Conservation (phyloP, 2,797 vertebrate genomes). For the Philypnodon macrostomus region DNA sequence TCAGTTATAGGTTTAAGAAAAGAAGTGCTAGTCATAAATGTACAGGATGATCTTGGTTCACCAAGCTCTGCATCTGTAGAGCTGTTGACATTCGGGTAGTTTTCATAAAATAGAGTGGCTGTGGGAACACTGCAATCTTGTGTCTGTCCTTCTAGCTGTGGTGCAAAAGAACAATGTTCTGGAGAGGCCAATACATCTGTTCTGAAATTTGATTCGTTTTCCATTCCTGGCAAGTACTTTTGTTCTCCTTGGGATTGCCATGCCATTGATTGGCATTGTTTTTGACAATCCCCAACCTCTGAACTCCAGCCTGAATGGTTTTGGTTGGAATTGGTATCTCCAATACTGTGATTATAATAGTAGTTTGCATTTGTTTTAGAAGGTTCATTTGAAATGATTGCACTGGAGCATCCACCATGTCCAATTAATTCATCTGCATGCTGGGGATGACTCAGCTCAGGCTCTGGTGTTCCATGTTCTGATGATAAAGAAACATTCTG, state of each 20-base stretch:
- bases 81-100: slow-evolving; percentile 74
- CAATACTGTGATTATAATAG: slow-evolving; percentile 41
- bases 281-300: slow-evolving; percentile 46
- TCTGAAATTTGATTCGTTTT: slow-evolving; percentile 42
- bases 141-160: slow-evolving; percentile 54
- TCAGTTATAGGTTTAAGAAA: slow-evolving; percentile 33
- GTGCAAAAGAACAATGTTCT: slow-evolving; percentile 45
- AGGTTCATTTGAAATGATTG: slow-evolving; percentile 46
- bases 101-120: slow-evolving; percentile 55
- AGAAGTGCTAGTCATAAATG: slow-evolving; percentile 48
- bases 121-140: slow-evolving; percentile 59
- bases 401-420: slow-evolving; percentile 52
- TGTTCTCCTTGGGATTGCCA: slow-evolving; percentile 58
- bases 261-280: slow-evolving; percentile 43
- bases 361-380: slow-evolving; percentile 45
- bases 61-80: slow-evolving; percentile 63
- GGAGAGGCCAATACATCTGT: slow-evolving; percentile 41
- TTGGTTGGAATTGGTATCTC: slow-evolving; percentile 50
- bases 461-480: slow-evolving; percentile 50
- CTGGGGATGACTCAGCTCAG: slow-evolving; percentile 52
- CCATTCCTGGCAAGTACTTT: slow-evolving; percentile 49
- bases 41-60: slow-evolving; percentile 58
- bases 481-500: slow-evolving; percentile 51
- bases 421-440: slow-evolving; percentile 62
- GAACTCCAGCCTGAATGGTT: too few species aligned